These are phyloP conservation scores for Paracentrotus lividus DNA, from an alignment of 53 echinoderm and acorn worm genomes.

Conservation along the genomic window DNA sequence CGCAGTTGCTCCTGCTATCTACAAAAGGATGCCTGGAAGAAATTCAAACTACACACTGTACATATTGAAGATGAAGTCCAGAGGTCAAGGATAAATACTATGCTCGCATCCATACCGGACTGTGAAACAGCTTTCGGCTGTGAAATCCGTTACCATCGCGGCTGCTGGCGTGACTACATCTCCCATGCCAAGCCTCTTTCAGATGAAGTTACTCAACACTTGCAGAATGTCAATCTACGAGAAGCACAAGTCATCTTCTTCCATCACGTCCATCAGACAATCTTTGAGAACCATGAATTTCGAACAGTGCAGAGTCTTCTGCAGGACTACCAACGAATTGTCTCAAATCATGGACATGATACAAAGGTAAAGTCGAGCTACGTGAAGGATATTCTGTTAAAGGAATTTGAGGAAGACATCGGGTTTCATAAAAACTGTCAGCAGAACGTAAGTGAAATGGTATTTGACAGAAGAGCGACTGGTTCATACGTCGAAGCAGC, in stretches of 20 bases:
- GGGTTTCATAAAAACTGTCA: slow-evolving; percentile 73
- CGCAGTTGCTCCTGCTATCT: slow-evolving; percentile 42
- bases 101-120: slow-evolving; percentile 68
- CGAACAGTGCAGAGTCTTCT: slow-evolving; percentile 73
- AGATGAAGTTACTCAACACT: slow-evolving; percentile 32
- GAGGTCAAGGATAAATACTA: slow-evolving; percentile 64
- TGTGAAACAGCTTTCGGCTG: slow-evolving; percentile 64
- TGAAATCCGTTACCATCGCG: slow-evolving; percentile 73
- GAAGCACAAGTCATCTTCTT: slow-evolving; percentile 68
- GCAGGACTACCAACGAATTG: slow-evolving; percentile 65
- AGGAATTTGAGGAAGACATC: slow-evolving; percentile 57
- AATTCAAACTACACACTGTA: slow-evolving; percentile 72
- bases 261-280: slow-evolving; percentile 58
- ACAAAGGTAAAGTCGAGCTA: slow-evolving; percentile 46
- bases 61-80: slow-evolving; percentile 47
- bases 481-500: slow-evolving; percentile 49
- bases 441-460: slow-evolving; percentile 60
- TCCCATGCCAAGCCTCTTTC: slow-evolving; percentile 20
- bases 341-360: slow-evolving; percentile 52
- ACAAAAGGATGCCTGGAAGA: slow-evolving; percentile 74
- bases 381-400: slow-evolving; percentile 49
- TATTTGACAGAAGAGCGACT: slow-evolving; percentile 30
- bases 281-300: slow-evolving; percentile 71
- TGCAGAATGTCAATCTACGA: slow-evolving; percentile 61
- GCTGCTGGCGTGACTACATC: slow-evolving; percentile 69